Evolutionary conservation across 2,888 invertebrate genomes (phyloP).

Genomic region (Steinernema carpocapsae): DNA sequence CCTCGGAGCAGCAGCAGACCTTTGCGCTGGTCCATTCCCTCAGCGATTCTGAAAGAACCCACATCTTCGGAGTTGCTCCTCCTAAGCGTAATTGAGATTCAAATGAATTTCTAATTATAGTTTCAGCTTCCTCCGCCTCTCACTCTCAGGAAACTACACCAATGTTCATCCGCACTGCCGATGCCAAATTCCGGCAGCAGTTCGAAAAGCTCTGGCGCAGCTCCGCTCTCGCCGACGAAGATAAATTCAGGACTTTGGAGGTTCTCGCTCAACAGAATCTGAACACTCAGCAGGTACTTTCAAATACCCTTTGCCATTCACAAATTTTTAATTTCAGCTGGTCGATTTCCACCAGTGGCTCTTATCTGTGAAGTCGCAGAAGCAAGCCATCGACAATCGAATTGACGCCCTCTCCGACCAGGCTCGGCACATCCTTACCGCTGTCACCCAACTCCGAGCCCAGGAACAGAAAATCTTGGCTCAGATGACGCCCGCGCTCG

Average conservation of each 20-base stretch:
- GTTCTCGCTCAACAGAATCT: background rate
- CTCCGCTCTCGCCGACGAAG: background rate
- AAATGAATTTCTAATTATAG: background rate
- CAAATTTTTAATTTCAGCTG: background rate
- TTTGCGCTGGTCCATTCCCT: slow-evolving; percentile 22
- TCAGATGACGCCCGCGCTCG: background rate
- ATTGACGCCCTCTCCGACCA: slow-evolving; percentile 15
- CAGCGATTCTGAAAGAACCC: slow-evolving; percentile 16
- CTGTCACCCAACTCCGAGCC: slow-evolving; percentile 11
- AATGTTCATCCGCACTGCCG: background rate
- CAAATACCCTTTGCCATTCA: background rate
- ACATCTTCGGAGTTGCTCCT: slow-evolving; percentile 8
- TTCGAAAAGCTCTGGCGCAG: slow-evolving; percentile 30
- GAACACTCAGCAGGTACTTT: background rate
- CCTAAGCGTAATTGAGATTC: background rate
- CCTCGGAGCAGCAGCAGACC: slow-evolving; percentile 14
- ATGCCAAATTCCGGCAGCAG: slow-evolving; percentile 19
- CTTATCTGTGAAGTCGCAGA: background rate
- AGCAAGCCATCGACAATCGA: background rate
- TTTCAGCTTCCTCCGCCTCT: background rate
- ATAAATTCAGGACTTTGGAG: slow-evolving; percentile 22
- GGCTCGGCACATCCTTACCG: background rate
- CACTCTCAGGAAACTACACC: background rate
- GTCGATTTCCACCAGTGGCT: slow-evolving; percentile 11
- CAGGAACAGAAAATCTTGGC: slow-evolving; percentile 22